Evolutionary conservation across 2,888 invertebrate species (phyloP).

Genomic region (Diarsia brunnea): DNA sequence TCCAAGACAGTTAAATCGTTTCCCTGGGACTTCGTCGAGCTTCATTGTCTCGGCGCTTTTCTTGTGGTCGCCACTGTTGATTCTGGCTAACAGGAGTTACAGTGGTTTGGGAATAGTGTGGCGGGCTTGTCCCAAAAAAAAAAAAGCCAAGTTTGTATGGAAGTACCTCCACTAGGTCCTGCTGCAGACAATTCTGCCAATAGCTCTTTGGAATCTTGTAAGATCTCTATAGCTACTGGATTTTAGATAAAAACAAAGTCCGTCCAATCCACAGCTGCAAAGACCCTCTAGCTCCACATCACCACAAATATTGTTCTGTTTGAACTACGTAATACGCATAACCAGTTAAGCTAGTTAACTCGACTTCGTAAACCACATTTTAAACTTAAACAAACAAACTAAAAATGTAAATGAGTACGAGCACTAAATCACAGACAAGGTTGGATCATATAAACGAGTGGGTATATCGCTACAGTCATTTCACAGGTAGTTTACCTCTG

Average conservation of each 20-base stretch:
- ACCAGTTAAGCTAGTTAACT: constrained; percentile 51
- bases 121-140: no score
- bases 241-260: constrained; percentile 7
- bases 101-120: no score
- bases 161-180: neutral
- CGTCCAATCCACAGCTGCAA: no score
- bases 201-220: neutral
- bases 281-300: neutral
- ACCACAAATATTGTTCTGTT: constrained; percentile 54
- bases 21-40: no score
- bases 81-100: no score
- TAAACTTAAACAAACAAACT: constrained; percentile 63
- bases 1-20: no score
- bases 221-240: neutral
- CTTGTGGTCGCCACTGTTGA: no score
- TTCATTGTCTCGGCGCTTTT: no score
- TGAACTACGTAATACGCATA: constrained; percentile 47
- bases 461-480: neutral
- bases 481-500: neutral
- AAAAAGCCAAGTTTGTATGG: no score
- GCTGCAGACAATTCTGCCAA: neutral
- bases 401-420: constrained; percentile 59
- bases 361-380: constrained; percentile 56
- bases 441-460: constrained; percentile 21
- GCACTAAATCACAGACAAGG: constrained; percentile 63